Evolutionary conservation across 2,797 vertebrate species (phyloP), one percentile per base, ranked within the genome.

Genomic region (Aulostomus chinensis): DNA sequence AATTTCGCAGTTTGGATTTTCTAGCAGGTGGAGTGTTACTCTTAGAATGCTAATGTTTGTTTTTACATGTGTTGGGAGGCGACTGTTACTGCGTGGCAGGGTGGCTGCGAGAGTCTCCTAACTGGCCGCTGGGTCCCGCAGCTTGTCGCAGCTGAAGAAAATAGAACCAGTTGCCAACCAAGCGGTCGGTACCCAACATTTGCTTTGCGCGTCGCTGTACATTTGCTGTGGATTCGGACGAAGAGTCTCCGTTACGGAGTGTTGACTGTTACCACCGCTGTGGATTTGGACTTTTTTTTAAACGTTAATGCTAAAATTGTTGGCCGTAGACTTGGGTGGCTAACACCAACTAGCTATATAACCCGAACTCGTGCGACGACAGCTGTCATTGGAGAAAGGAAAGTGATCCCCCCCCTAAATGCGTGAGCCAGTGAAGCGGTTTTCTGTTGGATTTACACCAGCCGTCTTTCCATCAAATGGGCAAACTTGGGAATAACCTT

Each of bases 381-480:
- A 90, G 88, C 88, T 90, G 88, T 90, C 88, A 90, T 81, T 72
- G 86, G 86, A 87, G 86, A 89, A 90, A 88, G 84, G 86, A 88
- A 88, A 88, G 88, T 89, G 88, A 86, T 86, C 86, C 66, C 70
- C 56, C 46, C 13, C 28, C 28, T 66, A 73, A 80, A 82, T 87
- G 79, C 68, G 58, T 57, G 62, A 37, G 62, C 81, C 51, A 70
- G 58, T 25, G 73, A 77, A 69, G 76, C 66, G 32, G 42, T 17
- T 82, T 79, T 72, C 78, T 72, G 60, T 48, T 75, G 88, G 86
- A 88, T 86, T 74, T 83, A 81, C 73, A 76, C 25, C 61, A 32
- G 41, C 69, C n/a, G 65, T 55, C 59, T 69, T 58, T 63, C 53
- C 84, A 54, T 87, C 86, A 81, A 89, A 90, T 89, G 87, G 85